These are phyloP conservation scores for Paramisgurnus dabryanus DNA, from an alignment of 2,113 vertebrate genomes.

Conservation along the genomic window DNA sequence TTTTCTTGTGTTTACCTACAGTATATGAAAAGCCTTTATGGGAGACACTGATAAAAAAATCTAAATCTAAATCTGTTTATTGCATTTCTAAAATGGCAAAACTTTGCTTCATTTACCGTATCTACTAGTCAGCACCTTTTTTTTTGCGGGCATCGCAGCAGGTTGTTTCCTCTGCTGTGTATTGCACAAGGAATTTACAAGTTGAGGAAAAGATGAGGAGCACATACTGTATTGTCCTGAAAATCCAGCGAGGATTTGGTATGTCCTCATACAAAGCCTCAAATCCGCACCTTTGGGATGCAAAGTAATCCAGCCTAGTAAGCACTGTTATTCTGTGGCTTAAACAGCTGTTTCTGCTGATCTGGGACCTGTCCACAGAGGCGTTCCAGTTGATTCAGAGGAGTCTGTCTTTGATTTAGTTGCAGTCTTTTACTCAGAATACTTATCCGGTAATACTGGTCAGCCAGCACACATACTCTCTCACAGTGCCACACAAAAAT, in stretches of 20 bases:
- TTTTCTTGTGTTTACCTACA: no score
- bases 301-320: slow-evolving; percentile 35
- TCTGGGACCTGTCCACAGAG: background rate
- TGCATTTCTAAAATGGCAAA: background rate
- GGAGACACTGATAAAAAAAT: background rate
- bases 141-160: slow-evolving; percentile 3
- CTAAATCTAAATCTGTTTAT: background rate
- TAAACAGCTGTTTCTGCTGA: slow-evolving; percentile 20
- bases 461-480: background rate
- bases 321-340: slow-evolving; percentile 21
- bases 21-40: background rate
- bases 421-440: background rate
- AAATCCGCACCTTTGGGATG: slow-evolving; percentile 40
- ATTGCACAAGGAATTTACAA: slow-evolving; percentile 39
- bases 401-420: background rate
- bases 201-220: slow-evolving; percentile 29
- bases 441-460: background rate
- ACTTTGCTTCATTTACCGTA: slow-evolving; percentile 6
- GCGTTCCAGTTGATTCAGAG: background rate
- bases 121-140: slow-evolving; percentile 22
- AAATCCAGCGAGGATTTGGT: slow-evolving; percentile 47
- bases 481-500: background rate
- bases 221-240: slow-evolving; percentile 42
- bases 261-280: slow-evolving; percentile 40
- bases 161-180: slow-evolving; percentile 22